Evolutionary conservation across 2,113 vertebrate species (phyloP), one percentile per base, ranked within the genome.

Genomic region (Leptodactylus fuscus): DNA sequence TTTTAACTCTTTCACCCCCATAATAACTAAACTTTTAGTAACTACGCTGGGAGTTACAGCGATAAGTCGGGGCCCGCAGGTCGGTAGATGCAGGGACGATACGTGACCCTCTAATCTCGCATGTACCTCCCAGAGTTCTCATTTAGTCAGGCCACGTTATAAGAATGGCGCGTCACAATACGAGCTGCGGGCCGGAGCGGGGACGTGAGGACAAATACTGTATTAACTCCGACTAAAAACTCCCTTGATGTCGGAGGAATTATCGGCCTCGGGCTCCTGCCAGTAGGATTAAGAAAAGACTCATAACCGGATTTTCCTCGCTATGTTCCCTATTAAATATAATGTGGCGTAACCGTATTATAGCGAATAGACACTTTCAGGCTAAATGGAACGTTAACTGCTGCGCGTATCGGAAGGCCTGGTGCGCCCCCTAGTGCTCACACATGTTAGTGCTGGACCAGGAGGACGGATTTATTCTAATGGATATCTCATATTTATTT

Each of bases 291-390:
- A 79, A 79, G 60, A 79, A 69, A 70, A 85, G 62, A 51, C 83
- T 85, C 60, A 8, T 79, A 70, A 78, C 46, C 24, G 46, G 83
- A 79, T 70, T 85, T 29, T 79, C 75, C 24, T 49, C 75, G 46
- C 83, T 70, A 29, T 69, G 55, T 79, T 85, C 75, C 73, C 44
- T 69, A 67, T 77, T 85, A 85, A 77, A 85, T 67, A 77, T 85
- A 77, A 76, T 48, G 55, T 44, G 49, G 71, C 71, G 55, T 62
- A 84, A 76, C 82, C 73, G n/a, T 36, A 79, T 79, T 79, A 53
- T 78, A 85, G 41, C 32, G 24, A 48, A 55, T 36, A 70, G 44
- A 70, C 75, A 38, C 62, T 55, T 22, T 13, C 44, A 53, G 58
- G 58, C 22, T 18, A 34, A 58, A 55, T 34, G 62, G 46, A 48